phyloP scores from a whole-genome alignment of 2,113 vertebrate species.

The cat (Felis catus) region DNA sequence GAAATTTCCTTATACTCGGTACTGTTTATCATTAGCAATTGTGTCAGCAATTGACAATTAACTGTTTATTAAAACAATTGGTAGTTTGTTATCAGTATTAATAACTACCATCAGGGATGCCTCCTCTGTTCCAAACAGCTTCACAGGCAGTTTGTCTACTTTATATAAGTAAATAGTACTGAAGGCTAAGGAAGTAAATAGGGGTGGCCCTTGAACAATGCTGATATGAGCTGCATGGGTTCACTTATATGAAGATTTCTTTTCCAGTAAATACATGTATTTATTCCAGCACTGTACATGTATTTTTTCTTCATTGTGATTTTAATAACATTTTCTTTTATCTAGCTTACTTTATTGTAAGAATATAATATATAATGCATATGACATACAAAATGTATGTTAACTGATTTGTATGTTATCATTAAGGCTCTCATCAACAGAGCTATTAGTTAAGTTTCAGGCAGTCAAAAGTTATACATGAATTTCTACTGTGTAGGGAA shows the following conservation, averaged over 20 bases:
- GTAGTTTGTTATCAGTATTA: neutral
- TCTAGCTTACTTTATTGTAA: neutral
- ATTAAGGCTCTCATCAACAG: neutral
- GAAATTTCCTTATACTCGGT: neutral
- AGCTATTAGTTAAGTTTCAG: neutral
- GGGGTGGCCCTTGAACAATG: neutral
- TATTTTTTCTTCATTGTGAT: neutral
- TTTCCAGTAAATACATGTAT: neutral
- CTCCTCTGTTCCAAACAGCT: neutral
- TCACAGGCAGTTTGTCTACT: neutral
- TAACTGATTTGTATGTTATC: neutral
- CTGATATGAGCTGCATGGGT: neutral
- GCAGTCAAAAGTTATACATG: neutral
- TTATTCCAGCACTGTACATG: too few relatives aligned
- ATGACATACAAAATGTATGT: neutral
- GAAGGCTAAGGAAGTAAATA: neutral
- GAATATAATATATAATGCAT: neutral
- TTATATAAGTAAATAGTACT: neutral
- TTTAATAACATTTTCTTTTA: neutral
- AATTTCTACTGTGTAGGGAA: neutral
- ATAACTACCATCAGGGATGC: accelerated
- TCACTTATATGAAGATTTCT: neutral
- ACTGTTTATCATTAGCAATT: neutral
- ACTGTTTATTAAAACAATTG: neutral
- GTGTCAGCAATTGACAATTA: neutral